A percentile compares a stretch with the other conserved stretches of the same genome.
Conservation (phyloP, 2,113 vertebrate species). For the Bos indicus region DNA sequence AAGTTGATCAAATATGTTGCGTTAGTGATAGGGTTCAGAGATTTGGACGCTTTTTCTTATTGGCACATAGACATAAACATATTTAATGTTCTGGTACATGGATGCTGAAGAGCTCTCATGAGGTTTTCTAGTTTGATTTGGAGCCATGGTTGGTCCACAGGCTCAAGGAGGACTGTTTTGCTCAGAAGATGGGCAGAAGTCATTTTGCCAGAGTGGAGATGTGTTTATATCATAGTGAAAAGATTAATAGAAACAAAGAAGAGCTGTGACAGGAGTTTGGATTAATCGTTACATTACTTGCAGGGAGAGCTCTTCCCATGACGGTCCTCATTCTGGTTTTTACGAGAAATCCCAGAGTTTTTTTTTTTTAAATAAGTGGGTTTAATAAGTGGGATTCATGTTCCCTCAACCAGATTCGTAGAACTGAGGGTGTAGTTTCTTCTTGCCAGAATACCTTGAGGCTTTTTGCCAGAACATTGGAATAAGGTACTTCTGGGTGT, state of each 20-base stretch:
- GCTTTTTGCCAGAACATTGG: neutral
- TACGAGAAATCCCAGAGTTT: neutral
- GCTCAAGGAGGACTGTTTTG: neutral
- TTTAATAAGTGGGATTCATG: neutral
- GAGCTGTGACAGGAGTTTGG: neutral
- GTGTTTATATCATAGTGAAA: neutral
- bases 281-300: neutral
- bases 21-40: slow-evolving; percentile 47
- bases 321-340: neutral
- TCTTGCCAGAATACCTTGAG: neutral
- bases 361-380: neutral
- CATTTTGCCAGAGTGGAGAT: neutral
- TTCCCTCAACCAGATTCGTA: neutral
- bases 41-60: slow-evolving; percentile 52
- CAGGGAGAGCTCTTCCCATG: neutral
- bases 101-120: slow-evolving; percentile 62
- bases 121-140: slow-evolving; percentile 70
- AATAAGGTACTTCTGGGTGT: neutral
- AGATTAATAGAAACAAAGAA: neutral
- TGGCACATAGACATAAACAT: neutral
- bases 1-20: slow-evolving; percentile 53
- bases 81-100: slow-evolving; percentile 53
- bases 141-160: slow-evolving; percentile 43
- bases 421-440: neutral
- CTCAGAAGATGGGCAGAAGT: neutral